Evolutionary conservation across 2,797 vertebrate genomes (phyloP), one percentile per base, ranked within the genome.

Genomic region (Acanthurus tractus): DNA sequence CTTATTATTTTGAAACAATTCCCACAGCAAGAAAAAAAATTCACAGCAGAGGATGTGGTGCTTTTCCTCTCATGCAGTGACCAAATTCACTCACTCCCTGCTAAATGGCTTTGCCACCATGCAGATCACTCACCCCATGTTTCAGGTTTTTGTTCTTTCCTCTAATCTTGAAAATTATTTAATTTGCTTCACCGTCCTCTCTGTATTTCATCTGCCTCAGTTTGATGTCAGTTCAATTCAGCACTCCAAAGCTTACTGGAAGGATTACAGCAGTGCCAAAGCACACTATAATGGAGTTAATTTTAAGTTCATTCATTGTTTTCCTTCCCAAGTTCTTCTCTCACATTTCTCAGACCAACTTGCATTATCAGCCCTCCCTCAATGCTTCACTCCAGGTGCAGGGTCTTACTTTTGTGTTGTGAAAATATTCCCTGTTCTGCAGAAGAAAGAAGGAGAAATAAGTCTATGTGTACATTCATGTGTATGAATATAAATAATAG

Each of bases 131-230:
- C 8, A 58, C 38, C 3, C 17, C 4, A 22, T 45, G 45, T 74
- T 54, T 42, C 1, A 57, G 29, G 17, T 23, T 4, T 61, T 52
- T 17, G 20, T 34, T 70, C 9, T 52, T 68, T 65, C 10, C 22
- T 79, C 68, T 70, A 56, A 76, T 73, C 29, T 55, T 14, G 52
- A 17, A 12, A 29, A 54, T 63, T 36, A 48, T 74, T 76, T 70
- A 4, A 71, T 49, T 63, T 55, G 8, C 62, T 75, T 45, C 44
- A 48, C 7, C n/a, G 10, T 67, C 25, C 49, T 70, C 14, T 34
- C 48, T 15, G 34, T 22, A 20, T 42, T 79, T 58, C 57, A 69
- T 72, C 50, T 70, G 70, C 63, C 61, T 42, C 23, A 38, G 5
- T 45, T 29, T 29, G 25, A 29, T 58, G 12, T 68, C 25, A 18